Evolutionary conservation across 1,140 invertebrate genomes (phyloP), one percentile per base, ranked within the genome.

Genomic region (Tribolium madens): DNA sequence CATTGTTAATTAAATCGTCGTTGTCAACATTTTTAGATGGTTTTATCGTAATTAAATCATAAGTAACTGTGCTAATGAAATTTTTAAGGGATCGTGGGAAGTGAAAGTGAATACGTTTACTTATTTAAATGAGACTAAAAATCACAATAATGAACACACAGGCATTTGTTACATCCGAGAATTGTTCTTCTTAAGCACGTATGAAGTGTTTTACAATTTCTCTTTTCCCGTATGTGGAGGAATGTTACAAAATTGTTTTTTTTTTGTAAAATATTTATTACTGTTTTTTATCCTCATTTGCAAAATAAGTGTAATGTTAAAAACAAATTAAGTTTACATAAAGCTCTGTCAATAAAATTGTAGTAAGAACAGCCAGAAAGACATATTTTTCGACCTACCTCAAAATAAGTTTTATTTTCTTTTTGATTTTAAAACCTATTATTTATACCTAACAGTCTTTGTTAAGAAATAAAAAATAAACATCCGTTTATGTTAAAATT

Each of bases 61-160:
- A 64, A 64, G 36, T 33, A 64, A 21, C 17, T 33, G 31, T 64
- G n/a, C n/a, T n/a, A n/a, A n/a, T 26, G 9, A 31, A 33, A 64
- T 14, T 36, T 26, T 33, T 64, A 33, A 64, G 57, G 57, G 57
- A 33, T 64, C 57, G 26, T 64, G 57, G 26, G 57, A 33, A 64
- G 21, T 64, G 57, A 64, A 64, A 64, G 57, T 64, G 26, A 64
- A 64, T 33, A 31, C 26, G 36, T 64, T 64, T 57, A 10, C 14
- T 26, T 57, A 57, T 57, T 57, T 57, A 57, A 57, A 57, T 57
- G 18, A 57, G 7, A 57, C 13, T 9, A 57, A 18, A 57, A 57
- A 57, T n/a, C 31, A 18, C 14, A 57, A 57, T 42, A 57, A 57
- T 57, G 52, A 33, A 31, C 14, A 33, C 12, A 64, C 6, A 10